Base-by-base conservation (phyloP, 37 sponge, comb jelly and placozoan genomes). In the Chondrilla cf. caribensis region DNA sequence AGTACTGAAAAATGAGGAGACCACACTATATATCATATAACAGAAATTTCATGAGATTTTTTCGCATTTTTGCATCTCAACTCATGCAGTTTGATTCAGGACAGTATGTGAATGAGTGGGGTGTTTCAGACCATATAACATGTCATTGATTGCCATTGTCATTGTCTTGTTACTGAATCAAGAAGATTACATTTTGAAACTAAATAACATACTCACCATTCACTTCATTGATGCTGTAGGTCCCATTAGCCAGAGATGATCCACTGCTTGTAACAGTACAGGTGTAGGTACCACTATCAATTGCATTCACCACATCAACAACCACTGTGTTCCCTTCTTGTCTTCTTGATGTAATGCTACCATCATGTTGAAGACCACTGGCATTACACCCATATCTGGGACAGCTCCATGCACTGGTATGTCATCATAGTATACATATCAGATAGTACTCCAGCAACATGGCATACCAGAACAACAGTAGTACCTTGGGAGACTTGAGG, bases 321-420 rank as follows among this genome's bases (percentile, higher is more conserved):
- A 73, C 76, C 21, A 73, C 38, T 15, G 24, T 73, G 76, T 73
- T 73, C 38, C 44, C 44, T 24, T 73, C 24, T 41, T 73, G 43
- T 22, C 38, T 40, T 37, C 44, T 73, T 37, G 76, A 37, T 62
- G 22, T 6, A 62, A 29, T 62, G 64, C 15, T 62, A 1, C 40
- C 24, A 73, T 39, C 44, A 15, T 4, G 7, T 62, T 28, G 29
- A 67, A 67, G 35, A 33, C 35, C 68, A 31, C 33, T 33, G 31
- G 68, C 68, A 67, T 67, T 32, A 47, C 51, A 47, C 51, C 51
- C 51, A 47, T 47, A 47, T 9, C 43, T 39, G 36, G 76, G 44
- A 73, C 76, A 73, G 41, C 38, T 73, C 76, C 76, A n/a, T n/a
- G n/a, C 76, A 73, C 44, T 73, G 18, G 41, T 73, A 73, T 2